Conservation (phyloP, 2,113 vertebrate genomes). For the Podiceps cristatus region DNA sequence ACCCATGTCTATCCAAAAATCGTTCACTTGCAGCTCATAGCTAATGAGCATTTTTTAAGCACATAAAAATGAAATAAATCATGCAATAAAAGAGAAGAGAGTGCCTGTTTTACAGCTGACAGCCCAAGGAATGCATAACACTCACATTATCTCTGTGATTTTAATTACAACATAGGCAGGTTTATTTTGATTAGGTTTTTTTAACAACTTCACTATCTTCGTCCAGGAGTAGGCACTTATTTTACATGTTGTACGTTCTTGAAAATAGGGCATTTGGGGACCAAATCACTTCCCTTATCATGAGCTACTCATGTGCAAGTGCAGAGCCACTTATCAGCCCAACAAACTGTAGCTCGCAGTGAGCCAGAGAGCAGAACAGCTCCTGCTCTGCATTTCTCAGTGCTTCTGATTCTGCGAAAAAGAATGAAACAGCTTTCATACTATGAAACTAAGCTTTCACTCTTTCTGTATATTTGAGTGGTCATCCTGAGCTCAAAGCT, state of each 20-base stretch:
- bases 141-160: background rate
- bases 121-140: background rate
- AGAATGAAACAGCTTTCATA: background rate
- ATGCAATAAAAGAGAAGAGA: background rate
- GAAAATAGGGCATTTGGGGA: constrained; percentile 3
- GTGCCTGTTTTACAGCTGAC: background rate
- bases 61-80: constrained; percentile 50
- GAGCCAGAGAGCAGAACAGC: background rate
- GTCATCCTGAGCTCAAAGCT: constrained; percentile 34
- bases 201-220: background rate
- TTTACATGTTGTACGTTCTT: constrained; percentile 22
- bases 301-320: background rate
- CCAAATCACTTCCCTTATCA: background rate
- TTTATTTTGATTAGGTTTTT: background rate
- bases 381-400: background rate
- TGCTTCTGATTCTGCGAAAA: background rate
- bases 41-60: background rate
- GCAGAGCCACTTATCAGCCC: constrained; percentile 6
- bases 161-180: background rate
- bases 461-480: background rate
- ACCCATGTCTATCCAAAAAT: constrained; percentile 46
- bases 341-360: background rate
- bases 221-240: background rate
- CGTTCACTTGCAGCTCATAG: background rate
- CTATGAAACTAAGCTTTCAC: background rate